Conservation (phyloP, 2,797 vertebrate genomes). For the Menidia menidia region DNA sequence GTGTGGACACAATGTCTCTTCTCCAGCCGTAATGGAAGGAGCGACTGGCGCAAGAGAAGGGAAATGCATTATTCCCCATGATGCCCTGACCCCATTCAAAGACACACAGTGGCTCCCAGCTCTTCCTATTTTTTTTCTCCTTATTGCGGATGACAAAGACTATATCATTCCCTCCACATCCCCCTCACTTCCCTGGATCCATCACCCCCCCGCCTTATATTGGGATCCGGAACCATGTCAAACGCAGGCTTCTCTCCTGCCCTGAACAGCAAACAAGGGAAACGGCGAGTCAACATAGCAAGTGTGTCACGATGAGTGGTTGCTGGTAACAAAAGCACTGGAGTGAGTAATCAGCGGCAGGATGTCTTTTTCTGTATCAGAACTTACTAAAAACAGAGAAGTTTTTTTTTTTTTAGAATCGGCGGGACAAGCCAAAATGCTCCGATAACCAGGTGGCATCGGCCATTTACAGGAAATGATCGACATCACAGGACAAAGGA, state of each 20-base stretch:
- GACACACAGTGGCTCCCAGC: constrained; percentile 73
- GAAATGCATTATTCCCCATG: constrained; percentile 80
- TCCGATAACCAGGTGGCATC: constrained; percentile 69
- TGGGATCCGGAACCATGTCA: constrained; percentile 55
- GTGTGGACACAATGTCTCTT: constrained; percentile 83
- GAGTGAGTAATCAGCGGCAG: constrained; percentile 55
- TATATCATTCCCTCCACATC: constrained; percentile 48
- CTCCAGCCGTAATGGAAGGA: constrained; percentile 82
- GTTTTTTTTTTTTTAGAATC: constrained; percentile 30
- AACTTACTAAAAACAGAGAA: constrained; percentile 28
- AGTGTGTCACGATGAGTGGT: constrained; percentile 48
- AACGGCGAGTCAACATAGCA: constrained; percentile 49
- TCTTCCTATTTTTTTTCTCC: constrained; percentile 49
- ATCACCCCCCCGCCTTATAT: constrained; percentile 50
- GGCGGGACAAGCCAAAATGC: constrained; percentile 17
- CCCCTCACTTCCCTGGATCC: constrained; percentile 55
- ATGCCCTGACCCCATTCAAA: constrained; percentile 83
- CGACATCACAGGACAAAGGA: constrained; percentile 27
- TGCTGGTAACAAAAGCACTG: constrained; percentile 37
- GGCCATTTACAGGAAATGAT: constrained; percentile 26
- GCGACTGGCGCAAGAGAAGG: constrained; percentile 74
- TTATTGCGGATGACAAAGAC: constrained; percentile 57
- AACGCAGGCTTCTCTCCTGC: constrained; percentile 49
- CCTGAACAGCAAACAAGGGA: constrained; percentile 48
- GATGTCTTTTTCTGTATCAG: background rate